Evolutionary conservation across 2,888 invertebrate species (phyloP), one percentile per base, ranked within the genome.

Genomic region (Seira musarum): DNA sequence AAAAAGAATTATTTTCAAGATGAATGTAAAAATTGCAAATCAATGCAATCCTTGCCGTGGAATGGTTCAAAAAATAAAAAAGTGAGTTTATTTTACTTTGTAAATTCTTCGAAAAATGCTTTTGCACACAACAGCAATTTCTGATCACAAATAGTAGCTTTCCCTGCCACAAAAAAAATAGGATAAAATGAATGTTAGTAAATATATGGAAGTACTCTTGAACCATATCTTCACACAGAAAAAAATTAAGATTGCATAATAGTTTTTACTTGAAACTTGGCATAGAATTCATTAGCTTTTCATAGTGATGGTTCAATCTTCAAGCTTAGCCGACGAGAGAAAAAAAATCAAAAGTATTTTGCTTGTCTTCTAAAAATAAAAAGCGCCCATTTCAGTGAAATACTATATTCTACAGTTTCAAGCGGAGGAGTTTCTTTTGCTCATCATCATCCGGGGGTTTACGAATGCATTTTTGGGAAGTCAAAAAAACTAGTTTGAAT

Each of bases 21-120:
- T 61, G 22, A 17, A 25, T 40, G 21, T 22, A 21, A 60, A 65
- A 79, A 79, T 79, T 72, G 79, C 49, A 79, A 79, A 73, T 79
- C 79, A 79, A 79, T 73, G 40, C 13, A 40, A 8, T 40, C 40
- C 40, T 40, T 40, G 13, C n/a, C n/a, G n/a, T n/a, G n/a, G n/a
- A n/a, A n/a, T n/a, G n/a, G n/a, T n/a, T 40, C 13, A 8, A 40
- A 6, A 40, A 40, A 40, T 40, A 13, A 40, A 40, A 40, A 40
- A n/a, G n/a, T n/a, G n/a, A n/a, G n/a, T n/a, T n/a, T n/a, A n/a
- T n/a, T n/a, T n/a, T n/a, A n/a, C n/a, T n/a, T n/a, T n/a, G n/a
- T n/a, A n/a, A n/a, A n/a, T n/a, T n/a, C n/a, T n/a, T n/a, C n/a
- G n/a, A n/a, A n/a, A n/a, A n/a, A n/a, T n/a, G n/a, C n/a, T n/a